Evolutionary conservation across 2,113 vertebrate species (phyloP).

Genomic region (Martes martes): DNA sequence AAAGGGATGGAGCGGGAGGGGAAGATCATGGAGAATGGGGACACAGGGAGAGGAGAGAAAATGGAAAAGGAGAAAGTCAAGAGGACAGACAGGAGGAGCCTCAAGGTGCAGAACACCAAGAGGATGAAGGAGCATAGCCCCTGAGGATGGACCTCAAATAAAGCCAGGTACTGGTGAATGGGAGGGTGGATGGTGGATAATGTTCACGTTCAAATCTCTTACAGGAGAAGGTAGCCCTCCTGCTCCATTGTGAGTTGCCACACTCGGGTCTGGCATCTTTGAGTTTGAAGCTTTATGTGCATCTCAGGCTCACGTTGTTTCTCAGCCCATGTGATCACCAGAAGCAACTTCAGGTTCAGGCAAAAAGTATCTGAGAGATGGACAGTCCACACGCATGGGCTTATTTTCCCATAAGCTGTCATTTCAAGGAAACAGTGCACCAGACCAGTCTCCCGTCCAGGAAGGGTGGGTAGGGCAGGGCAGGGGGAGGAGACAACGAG

Average conservation of each 20-base stretch:
- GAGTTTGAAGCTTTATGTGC: background rate
- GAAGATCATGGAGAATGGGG: background rate
- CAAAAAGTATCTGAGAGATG: background rate
- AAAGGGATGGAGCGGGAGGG: background rate
- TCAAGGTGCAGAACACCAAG: too few relatives aligned
- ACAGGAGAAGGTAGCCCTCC: background rate
- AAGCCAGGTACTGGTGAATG: background rate
- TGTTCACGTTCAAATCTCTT: background rate
- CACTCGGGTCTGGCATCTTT: background rate
- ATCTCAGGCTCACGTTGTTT: background rate
- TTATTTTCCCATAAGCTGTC: background rate
- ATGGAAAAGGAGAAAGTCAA: background rate
- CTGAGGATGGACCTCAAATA: background rate
- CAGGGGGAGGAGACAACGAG: background rate
- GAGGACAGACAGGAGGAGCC: background rate
- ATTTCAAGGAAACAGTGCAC: background rate
- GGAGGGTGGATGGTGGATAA: background rate
- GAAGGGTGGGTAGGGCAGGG: background rate
- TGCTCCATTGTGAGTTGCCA: background rate
- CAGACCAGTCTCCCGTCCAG: background rate
- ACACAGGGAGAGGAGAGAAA: background rate
- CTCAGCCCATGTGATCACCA: background rate
- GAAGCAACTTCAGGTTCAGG: background rate
- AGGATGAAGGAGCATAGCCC: background rate
- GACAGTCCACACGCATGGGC: background rate